These are phyloP conservation scores for Phenganax marumi DNA, from an alignment of 92 coral and sea anemone species.

Conservation along the genomic window DNA sequence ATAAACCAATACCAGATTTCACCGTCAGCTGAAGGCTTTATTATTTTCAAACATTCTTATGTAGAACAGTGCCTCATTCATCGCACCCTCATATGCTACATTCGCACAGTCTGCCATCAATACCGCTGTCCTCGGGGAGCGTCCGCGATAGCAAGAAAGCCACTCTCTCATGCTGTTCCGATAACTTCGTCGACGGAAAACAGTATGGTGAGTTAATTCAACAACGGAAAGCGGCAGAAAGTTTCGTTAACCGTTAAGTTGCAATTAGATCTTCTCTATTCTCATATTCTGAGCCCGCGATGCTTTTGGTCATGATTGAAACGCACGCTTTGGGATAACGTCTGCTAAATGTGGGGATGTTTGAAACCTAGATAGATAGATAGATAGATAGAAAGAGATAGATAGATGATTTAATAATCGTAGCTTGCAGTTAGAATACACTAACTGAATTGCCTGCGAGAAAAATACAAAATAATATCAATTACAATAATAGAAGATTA, in stretches of 20 bases:
- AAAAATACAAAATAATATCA: too few relatives aligned
- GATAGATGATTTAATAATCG: too few relatives aligned
- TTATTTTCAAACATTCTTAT: not conserved
- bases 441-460: too few relatives aligned
- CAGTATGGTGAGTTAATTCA: not conserved
- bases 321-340: too few relatives aligned
- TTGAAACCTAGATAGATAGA: too few relatives aligned
- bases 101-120: constrained; percentile 29
- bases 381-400: too few relatives aligned
- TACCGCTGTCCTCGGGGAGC: constrained; percentile 24
- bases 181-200: constrained; percentile 2
- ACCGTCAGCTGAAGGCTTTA: not conserved
- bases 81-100: constrained; percentile 27
- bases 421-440: too few relatives aligned
- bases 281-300: not conserved
- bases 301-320: too few relatives aligned
- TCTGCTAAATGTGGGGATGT: too few relatives aligned
- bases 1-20: too few relatives aligned
- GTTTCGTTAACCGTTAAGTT: not conserved
- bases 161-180: constrained; percentile 17
- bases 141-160: constrained; percentile 5
- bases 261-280: not conserved
- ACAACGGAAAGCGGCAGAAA: not conserved
- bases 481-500: too few relatives aligned
- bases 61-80: constrained; percentile 32